phyloP scores from a whole-genome alignment of 2,888 invertebrate species.

The Parthenolecanium corni region DNA sequence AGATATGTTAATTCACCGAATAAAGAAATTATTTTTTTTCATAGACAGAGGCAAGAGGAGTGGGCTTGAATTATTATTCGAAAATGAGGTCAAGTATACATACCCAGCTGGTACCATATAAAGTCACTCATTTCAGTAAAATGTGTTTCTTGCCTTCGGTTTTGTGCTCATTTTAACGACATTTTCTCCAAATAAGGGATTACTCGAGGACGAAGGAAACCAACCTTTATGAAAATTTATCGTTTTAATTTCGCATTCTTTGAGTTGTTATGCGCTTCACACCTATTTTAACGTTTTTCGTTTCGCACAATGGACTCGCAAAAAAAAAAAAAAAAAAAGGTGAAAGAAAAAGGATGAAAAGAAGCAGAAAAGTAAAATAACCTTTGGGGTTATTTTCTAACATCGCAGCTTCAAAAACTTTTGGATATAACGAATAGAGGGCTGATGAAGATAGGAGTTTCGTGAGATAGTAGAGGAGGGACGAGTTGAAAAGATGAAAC shows the following conservation, averaged over 20 bases:
- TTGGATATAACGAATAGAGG: background rate
- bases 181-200: too few species aligned
- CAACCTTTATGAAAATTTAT: slow-evolving; percentile 27
- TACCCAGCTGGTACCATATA: too few species aligned
- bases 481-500: too few species aligned
- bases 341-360: background rate
- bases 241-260: slow-evolving; percentile 29
- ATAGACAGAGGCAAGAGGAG: too few species aligned
- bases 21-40: too few species aligned
- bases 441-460: background rate
- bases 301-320: slow-evolving; percentile 17
- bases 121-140: too few species aligned
- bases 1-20: too few species aligned
- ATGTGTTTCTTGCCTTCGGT: too few species aligned
- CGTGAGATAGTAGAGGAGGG: background rate
- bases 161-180: too few species aligned
- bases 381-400: background rate
- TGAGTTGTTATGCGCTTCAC: slow-evolving; percentile 26
- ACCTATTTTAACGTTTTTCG: slow-evolving; percentile 17
- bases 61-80: too few species aligned
- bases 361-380: too few species aligned
- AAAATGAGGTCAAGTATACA: too few species aligned
- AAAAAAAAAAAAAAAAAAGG: background rate
- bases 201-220: background rate
- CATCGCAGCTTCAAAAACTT: background rate